Percentiles rank a stretch among this genome's conserved stretches.
Conservation (phyloP, 2,113 vertebrate genomes). For the Promerops cafer region DNA sequence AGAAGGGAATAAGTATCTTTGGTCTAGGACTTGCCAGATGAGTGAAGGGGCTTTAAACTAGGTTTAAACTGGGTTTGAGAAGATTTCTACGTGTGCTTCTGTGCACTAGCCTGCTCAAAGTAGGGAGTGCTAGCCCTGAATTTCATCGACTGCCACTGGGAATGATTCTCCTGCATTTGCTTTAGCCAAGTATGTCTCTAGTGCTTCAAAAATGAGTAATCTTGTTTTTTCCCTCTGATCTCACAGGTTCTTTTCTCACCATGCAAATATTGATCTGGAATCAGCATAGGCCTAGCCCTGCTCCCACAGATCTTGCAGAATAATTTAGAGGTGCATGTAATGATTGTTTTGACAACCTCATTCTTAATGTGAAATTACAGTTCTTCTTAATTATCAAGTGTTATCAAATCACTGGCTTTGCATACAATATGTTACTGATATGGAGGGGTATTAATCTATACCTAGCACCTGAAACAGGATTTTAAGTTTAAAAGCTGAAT, state of each 20-base stretch:
- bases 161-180: not conserved
- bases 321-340: not conserved
- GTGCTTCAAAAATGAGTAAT: not conserved
- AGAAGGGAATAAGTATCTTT: not conserved
- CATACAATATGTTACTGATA: not conserved
- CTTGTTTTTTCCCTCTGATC: not conserved
- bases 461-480: not conserved
- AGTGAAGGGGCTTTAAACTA: not conserved
- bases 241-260: not conserved
- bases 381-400: not conserved
- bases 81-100: not conserved
- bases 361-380: not conserved
- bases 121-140: not conserved
- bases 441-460: not conserved
- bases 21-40: not conserved
- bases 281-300: not conserved
- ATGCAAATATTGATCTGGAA: not conserved
- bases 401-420: not conserved
- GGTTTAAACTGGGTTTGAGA: not conserved
- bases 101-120: not conserved
- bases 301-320: not conserved
- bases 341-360: not conserved
- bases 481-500: not conserved
- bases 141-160: rapidly evolving
- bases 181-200: not conserved